Conservation (phyloP, 2,113 vertebrate genomes). For the Cottus gobio region DNA sequence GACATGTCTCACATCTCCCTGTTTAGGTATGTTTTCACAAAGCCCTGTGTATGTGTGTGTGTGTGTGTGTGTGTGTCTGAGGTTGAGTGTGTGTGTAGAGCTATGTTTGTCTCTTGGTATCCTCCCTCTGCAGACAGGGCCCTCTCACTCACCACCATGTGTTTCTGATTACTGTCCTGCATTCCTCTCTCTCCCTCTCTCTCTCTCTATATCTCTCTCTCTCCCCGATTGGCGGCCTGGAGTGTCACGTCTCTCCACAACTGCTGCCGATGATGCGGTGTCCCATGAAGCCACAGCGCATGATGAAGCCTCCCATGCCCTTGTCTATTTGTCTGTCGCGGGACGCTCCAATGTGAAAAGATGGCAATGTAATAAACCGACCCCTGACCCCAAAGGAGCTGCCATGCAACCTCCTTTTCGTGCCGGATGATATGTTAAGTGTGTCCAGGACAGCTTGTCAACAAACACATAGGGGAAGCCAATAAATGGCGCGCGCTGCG, state of each 20-base stretch:
- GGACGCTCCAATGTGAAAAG: slow-evolving; percentile 81
- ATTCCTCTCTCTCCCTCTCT: slow-evolving; percentile 54
- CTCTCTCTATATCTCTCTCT: slow-evolving; percentile 43
- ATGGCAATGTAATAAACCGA: slow-evolving; percentile 84
- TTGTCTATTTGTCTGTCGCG: slow-evolving; percentile 76
- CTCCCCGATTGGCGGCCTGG: slow-evolving; percentile 38
- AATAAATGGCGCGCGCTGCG: slow-evolving; percentile 68
- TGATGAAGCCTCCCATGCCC: slow-evolving; percentile 78
- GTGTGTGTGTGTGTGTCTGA: slow-evolving; percentile 50
- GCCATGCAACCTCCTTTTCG: slow-evolving; percentile 75
- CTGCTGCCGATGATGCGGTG: slow-evolving; percentile 46
- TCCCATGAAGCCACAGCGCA: slow-evolving; percentile 55
- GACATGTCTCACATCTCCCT: slow-evolving; percentile 65
- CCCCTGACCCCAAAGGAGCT: slow-evolving; percentile 74
- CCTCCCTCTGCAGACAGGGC: slow-evolving; percentile 61
- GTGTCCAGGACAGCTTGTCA: slow-evolving; percentile 89
- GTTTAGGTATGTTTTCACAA: slow-evolving; percentile 73
- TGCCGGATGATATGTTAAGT: slow-evolving; percentile 85
- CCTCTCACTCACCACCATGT: slow-evolving; percentile 70
- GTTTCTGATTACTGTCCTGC: slow-evolving; percentile 72
- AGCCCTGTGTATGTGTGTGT: slow-evolving; percentile 54
- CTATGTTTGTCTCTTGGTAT: slow-evolving; percentile 67
- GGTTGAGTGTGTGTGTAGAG: slow-evolving; percentile 30
- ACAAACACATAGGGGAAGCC: slow-evolving; percentile 83
- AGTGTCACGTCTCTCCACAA: slow-evolving; percentile 55